Percentiles rank a stretch among this genome's conserved stretches.
Evolutionary conservation across 1,140 invertebrate species (phyloP).

Genomic region (Panagrolaimus sp.): DNA sequence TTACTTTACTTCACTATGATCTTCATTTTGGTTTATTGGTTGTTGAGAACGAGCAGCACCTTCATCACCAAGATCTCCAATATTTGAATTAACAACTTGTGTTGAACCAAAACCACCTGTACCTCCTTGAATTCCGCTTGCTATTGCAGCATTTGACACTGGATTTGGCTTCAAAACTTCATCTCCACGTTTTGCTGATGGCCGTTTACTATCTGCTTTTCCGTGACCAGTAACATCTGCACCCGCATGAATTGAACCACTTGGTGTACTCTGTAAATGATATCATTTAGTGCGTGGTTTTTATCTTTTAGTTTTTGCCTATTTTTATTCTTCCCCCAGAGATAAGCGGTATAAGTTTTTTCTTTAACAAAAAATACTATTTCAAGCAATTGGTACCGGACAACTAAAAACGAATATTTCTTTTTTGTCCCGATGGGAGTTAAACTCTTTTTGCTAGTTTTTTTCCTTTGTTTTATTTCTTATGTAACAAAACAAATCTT

Average conservation of each 20-base stretch:
- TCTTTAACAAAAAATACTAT: constrained; percentile 15
- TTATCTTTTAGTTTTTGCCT: no score
- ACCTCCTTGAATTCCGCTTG: constrained; percentile 22
- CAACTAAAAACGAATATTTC: no score
- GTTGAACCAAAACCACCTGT: constrained; percentile 48
- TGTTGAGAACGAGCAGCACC: constrained; percentile 25
- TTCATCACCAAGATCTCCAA: constrained; percentile 32
- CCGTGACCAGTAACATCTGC: constrained; percentile 20
- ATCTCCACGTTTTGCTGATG: constrained; percentile 34
- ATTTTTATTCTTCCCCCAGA: neutral
- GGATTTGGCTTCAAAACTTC: constrained; percentile 24
- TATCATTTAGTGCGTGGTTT: neutral
- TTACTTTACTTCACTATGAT: constrained; percentile 53
- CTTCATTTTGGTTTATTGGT: constrained; percentile 43
- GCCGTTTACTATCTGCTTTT: constrained; percentile 32
- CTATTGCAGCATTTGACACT: constrained; percentile 8
- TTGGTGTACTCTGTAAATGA: constrained; percentile 53
- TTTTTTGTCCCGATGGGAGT: no score
- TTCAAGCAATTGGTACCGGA: constrained; percentile 2
- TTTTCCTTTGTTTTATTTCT: no score
- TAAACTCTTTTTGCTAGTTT: no score
- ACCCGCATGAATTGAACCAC: constrained; percentile 54
- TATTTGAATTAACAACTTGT: constrained; percentile 34
- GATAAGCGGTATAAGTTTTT: neutral
- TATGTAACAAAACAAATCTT: no score